These are phyloP conservation scores for Corythucha ciliata DNA, from an alignment of 2,888 invertebrate species.

Conservation along the genomic window DNA sequence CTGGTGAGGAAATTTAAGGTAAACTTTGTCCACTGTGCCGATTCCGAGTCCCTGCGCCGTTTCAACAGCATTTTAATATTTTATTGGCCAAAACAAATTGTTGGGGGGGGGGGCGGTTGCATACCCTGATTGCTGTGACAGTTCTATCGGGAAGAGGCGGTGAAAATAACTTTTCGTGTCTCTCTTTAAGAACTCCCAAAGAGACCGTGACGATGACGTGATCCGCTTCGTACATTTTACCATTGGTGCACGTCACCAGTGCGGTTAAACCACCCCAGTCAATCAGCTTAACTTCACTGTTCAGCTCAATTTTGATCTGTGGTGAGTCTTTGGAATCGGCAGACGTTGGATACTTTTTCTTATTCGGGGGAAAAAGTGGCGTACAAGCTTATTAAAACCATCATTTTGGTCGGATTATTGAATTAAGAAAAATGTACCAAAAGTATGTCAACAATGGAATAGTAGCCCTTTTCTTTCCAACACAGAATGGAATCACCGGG, in stretches of 20 bases:
- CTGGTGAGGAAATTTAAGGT: conserved; percentile 50
- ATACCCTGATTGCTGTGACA: conserved; percentile 47
- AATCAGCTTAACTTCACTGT: conserved; percentile 30
- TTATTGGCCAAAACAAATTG: too few species aligned
- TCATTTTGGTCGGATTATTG: not conserved
- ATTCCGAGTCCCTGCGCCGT: conserved; percentile 49
- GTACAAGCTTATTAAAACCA: not conserved
- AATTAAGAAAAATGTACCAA: conserved; percentile 45
- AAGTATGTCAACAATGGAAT: conserved; percentile 56
- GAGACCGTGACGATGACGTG: conserved; percentile 59
- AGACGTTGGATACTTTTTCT: conserved; percentile 9
- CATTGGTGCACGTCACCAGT: conserved; percentile 49
- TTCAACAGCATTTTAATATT: too few species aligned
- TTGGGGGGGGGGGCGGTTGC: too few species aligned
- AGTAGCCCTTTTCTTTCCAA: conserved; percentile 66
- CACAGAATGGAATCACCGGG: conserved; percentile 60
- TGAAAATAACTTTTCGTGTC: conserved; percentile 48
- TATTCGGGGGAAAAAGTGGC: not conserved
- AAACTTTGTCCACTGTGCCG: conserved; percentile 59
- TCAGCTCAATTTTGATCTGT: conserved; percentile 19
- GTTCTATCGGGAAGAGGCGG: conserved; percentile 51
- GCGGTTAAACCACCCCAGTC: conserved; percentile 43
- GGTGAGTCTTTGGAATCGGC: conserved; percentile 7
- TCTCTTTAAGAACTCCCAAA: conserved; percentile 57
- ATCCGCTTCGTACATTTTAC: conserved; percentile 48